Percentiles rank a stretch among this genome's conserved stretches.
phyloP scores from a whole-genome alignment of 2,797 vertebrate species.

The Capromys pilorides region DNA sequence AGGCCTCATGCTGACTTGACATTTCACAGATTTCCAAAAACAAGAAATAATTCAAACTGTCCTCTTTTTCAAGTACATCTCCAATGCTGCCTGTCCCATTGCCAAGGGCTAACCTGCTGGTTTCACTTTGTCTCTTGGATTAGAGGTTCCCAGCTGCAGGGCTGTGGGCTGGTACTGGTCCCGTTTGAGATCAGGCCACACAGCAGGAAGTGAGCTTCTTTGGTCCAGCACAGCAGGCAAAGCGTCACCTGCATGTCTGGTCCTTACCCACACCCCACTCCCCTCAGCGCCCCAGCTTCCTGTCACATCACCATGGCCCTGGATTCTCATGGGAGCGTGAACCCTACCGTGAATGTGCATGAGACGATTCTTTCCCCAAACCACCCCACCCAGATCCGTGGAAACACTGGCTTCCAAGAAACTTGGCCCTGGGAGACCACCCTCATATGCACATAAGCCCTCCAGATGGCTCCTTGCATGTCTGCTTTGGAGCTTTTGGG shows the following conservation, averaged over 20 bases:
- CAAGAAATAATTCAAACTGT: neutral
- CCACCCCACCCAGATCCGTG: neutral
- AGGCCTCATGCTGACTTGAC: neutral
- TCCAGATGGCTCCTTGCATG: rapidly evolving
- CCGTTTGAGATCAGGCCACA: neutral
- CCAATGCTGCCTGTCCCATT: too few relatives aligned
- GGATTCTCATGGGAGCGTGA: neutral
- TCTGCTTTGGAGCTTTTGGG: neutral
- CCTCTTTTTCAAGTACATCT: neutral
- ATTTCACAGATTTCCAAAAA: constrained; percentile 30
- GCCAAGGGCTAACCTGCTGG: neutral
- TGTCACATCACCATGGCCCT: neutral
- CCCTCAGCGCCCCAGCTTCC: neutral
- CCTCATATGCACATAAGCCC: neutral
- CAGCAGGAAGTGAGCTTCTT: neutral
- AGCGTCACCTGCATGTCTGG: neutral
- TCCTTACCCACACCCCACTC: neutral
- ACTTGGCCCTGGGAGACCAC: neutral
- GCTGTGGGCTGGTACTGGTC: neutral
- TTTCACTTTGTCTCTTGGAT: neutral
- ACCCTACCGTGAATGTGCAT: neutral
- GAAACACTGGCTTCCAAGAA: neutral
- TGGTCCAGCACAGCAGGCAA: neutral
- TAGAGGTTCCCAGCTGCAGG: neutral
- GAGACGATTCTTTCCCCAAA: neutral